Evolutionary conservation across 2,797 vertebrate genomes (phyloP).

Genomic region (Mus caroli): DNA sequence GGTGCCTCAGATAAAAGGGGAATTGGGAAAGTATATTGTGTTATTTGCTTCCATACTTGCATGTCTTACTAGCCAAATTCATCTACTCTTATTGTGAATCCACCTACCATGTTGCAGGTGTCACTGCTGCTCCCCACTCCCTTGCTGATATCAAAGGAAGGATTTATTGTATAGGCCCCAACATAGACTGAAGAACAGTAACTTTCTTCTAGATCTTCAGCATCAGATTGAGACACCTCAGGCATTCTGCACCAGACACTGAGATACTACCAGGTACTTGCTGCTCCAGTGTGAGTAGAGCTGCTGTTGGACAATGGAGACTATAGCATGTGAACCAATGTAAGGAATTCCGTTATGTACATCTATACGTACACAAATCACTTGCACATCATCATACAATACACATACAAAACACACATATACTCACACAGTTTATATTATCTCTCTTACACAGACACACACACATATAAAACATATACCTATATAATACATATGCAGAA

Average conservation of each 20-base stretch:
- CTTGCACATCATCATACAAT: background rate
- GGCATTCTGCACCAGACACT: background rate
- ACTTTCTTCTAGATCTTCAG: background rate
- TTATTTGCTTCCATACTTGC: background rate
- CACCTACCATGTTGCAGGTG: background rate
- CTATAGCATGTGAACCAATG: background rate
- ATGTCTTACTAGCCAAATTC: no score
- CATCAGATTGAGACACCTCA: background rate
- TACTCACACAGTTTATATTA: background rate
- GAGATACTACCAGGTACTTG: background rate
- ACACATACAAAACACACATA: background rate
- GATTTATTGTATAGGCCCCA: no score
- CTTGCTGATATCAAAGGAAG: background rate
- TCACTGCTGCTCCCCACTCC: no score
- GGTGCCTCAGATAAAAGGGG: background rate
- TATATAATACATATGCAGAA: no score
- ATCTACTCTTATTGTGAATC: no score
- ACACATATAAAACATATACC: background rate
- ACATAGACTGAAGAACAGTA: background rate
- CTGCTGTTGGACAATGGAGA: background rate
- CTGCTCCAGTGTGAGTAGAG: background rate
- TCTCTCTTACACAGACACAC: no score
- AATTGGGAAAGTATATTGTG: no score
- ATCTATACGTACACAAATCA: no score
- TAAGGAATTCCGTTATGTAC: background rate